Evolutionary conservation across 1,140 invertebrate species (phyloP).

Genomic region (Euwallacea fornicatus): DNA sequence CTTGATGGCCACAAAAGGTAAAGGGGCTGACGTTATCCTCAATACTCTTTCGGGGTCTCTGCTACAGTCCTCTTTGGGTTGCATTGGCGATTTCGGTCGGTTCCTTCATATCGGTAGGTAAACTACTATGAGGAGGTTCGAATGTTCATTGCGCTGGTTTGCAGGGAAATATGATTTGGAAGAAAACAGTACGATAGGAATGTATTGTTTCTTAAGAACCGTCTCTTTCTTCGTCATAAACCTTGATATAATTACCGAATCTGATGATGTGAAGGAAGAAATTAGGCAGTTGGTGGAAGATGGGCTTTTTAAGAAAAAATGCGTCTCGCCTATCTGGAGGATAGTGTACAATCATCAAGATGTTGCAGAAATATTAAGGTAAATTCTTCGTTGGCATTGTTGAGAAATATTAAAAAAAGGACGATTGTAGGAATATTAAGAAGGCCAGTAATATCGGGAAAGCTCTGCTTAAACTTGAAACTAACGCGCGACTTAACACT

Average conservation of each 20-base stretch:
- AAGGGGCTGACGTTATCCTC: slow-evolving; percentile 64
- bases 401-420: background rate
- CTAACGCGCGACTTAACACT: slow-evolving; percentile 44
- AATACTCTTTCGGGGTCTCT: slow-evolving; percentile 67
- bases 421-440: slow-evolving; percentile 36
- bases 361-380: slow-evolving; percentile 45
- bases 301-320: slow-evolving; percentile 40
- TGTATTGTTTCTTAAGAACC: slow-evolving; percentile 62
- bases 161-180: slow-evolving; percentile 65
- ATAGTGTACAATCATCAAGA: slow-evolving; percentile 45
- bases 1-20: slow-evolving; percentile 54
- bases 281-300: slow-evolving; percentile 41
- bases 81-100: slow-evolving; percentile 65
- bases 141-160: background rate
- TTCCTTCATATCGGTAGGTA: slow-evolving; percentile 69
- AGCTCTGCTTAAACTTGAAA: slow-evolving; percentile 44
- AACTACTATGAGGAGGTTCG: background rate
- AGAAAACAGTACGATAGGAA: slow-evolving; percentile 64
- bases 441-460: slow-evolving; percentile 48
- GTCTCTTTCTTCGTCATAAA: slow-evolving; percentile 46
- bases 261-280: slow-evolving; percentile 46
- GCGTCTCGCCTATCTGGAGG: slow-evolving; percentile 45
- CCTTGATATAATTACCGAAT: slow-evolving; percentile 41
- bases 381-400: slow-evolving; percentile 9
- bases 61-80: slow-evolving; percentile 64